Percentiles rank a stretch among this genome's conserved stretches.
Conservation (phyloP, 2,797 vertebrate genomes). For the Muscicapa comitata region DNA sequence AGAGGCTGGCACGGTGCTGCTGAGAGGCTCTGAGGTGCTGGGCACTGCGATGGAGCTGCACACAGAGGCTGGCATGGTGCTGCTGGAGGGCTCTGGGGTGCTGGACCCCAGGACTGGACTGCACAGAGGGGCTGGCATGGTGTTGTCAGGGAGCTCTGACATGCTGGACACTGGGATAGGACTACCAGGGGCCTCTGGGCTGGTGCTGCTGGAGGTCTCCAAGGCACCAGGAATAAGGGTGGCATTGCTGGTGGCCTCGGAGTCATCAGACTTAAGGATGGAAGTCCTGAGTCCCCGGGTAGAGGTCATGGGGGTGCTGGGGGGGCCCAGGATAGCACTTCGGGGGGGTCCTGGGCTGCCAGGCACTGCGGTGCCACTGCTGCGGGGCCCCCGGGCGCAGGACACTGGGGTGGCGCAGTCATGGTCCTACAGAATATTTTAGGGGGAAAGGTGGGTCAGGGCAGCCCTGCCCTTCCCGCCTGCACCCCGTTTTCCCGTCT, state of each 20-base stretch:
- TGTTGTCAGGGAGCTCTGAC: neutral
- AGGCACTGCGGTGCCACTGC: accelerated
- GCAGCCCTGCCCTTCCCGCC: neutral
- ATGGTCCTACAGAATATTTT: neutral
- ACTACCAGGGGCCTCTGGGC: neutral
- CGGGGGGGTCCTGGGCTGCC: accelerated
- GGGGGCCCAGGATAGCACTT: neutral
- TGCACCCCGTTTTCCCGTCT: neutral
- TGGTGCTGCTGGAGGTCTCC: neutral
- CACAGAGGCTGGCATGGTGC: no score
- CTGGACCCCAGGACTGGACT: accelerated
- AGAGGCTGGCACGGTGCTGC: no score
- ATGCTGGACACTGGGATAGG: accelerated
- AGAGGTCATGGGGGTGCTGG: neutral
- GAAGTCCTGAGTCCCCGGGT: accelerated
- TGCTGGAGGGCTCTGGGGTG: accelerated
- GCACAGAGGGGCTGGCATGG: accelerated
- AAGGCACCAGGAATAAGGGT: neutral
- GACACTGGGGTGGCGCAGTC: neutral
- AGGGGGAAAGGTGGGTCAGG: neutral
- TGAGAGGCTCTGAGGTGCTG: no score
- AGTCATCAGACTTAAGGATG: neutral
- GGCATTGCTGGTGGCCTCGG: neutral
- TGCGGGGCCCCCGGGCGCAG: neutral
- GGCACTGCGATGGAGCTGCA: no score